These are phyloP conservation scores for Halcyon smyrnensis DNA, from an alignment of 2,797 vertebrate genomes.

Conservation along the genomic window DNA sequence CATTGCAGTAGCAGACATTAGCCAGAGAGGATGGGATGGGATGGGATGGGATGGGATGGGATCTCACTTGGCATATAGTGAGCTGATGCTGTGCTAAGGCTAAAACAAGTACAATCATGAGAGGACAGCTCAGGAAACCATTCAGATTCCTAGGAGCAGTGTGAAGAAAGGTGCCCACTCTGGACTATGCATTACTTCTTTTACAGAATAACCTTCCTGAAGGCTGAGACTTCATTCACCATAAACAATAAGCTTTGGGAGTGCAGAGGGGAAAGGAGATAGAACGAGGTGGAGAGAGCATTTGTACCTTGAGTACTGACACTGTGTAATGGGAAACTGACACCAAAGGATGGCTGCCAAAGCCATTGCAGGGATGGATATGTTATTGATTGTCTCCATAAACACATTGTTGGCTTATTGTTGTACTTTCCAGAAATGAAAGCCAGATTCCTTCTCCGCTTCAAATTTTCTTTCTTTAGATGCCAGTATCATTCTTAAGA, in stretches of 20 bases:
- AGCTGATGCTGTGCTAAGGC: not conserved
- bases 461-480: slow-evolving; percentile 27
- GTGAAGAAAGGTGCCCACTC: not conserved
- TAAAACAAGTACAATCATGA: not conserved
- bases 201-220: not conserved
- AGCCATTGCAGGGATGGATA: not conserved
- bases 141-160: not conserved
- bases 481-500: not conserved
- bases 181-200: not conserved
- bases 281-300: not conserved
- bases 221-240: not conserved
- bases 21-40: not conserved
- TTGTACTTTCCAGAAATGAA: slow-evolving; percentile 29
- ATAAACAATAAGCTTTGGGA: not conserved
- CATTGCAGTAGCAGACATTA: not conserved
- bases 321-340: not conserved
- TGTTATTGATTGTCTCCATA: slow-evolving; percentile 18
- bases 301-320: slow-evolving; percentile 8
- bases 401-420: not conserved
- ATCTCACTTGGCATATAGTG: not conserved
- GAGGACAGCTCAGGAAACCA: not conserved
- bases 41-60: not conserved
- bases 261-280: not conserved
- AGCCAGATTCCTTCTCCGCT: slow-evolving; percentile 24
- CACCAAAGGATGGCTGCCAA: slow-evolving; percentile 2